A percentile compares a stretch with the other conserved stretches of the same genome.
Evolutionary conservation across 2,888 invertebrate species (phyloP).

Genomic region (Euzophera pinguis): DNA sequence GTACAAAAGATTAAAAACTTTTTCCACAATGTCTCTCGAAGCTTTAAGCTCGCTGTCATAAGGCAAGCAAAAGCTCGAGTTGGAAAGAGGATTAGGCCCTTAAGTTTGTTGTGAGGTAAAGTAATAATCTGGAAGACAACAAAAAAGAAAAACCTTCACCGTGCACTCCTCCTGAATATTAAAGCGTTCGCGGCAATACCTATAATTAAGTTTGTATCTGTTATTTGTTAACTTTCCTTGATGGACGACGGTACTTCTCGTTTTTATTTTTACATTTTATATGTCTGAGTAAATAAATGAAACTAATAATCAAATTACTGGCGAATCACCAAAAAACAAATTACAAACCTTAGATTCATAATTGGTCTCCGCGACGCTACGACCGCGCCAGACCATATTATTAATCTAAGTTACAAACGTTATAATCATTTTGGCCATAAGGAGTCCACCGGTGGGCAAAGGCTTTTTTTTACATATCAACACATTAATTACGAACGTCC

Average conservation of each 20-base stretch:
- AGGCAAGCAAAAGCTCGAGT: slow-evolving; percentile 69
- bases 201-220: slow-evolving; percentile 40
- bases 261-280: neutral
- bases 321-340: too few relatives aligned
- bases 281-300: too few relatives aligned
- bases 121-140: slow-evolving; percentile 65
- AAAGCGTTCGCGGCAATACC: slow-evolving; percentile 42
- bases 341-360: too few relatives aligned
- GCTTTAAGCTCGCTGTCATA: slow-evolving; percentile 69
- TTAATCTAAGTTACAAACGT: too few relatives aligned
- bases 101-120: slow-evolving; percentile 71
- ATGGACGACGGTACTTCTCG: neutral
- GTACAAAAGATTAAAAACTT: slow-evolving; percentile 66
- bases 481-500: too few relatives aligned
- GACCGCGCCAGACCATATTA: too few relatives aligned
- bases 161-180: slow-evolving; percentile 53
- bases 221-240: slow-evolving; percentile 21
- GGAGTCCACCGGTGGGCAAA: too few relatives aligned
- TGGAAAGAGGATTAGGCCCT: slow-evolving; percentile 72
- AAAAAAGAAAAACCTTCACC: slow-evolving; percentile 50
- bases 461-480: too few relatives aligned
- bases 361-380: too few relatives aligned
- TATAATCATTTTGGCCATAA: too few relatives aligned
- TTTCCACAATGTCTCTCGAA: slow-evolving; percentile 53
- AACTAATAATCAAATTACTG: too few relatives aligned